phyloP scores from a whole-genome alignment of 2,888 invertebrate species.

The Nudaria mundana region DNA sequence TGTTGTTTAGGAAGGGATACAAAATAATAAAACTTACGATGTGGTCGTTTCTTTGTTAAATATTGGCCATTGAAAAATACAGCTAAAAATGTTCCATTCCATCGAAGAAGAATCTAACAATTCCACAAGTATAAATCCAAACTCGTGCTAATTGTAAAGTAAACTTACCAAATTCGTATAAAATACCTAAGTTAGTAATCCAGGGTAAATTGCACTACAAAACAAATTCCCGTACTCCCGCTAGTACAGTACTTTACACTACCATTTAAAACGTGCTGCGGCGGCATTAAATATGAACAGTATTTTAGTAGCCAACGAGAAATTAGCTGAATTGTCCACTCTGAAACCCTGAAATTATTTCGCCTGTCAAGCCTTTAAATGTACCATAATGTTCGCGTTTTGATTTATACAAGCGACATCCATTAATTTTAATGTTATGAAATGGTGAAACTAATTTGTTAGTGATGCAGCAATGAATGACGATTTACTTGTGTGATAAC shows the following conservation, averaged over 20 bases:
- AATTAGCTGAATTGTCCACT: conserved; percentile 56
- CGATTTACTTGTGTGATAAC: no score
- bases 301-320: conserved; percentile 49
- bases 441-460: conserved; percentile 4
- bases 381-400: conserved; percentile 17
- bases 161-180: no score
- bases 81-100: no score
- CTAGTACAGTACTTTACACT: conserved; percentile 15
- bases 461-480: neutral
- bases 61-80: no score
- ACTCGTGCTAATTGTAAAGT: neutral
- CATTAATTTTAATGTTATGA: conserved; percentile 8
- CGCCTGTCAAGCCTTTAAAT: conserved; percentile 29
- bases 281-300: conserved; percentile 54
- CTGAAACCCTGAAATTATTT: conserved; percentile 38
- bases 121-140: no score
- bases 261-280: conserved; percentile 29
- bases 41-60: no score
- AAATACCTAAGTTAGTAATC: no score
- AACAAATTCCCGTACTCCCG: conserved; percentile 2
- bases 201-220: no score
- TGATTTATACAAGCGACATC: conserved; percentile 15
- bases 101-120: no score
- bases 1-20: no score
- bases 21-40: no score